Evolutionary conservation across 2,888 invertebrate genomes (phyloP).

Genomic region (Callimorpha dominula): DNA sequence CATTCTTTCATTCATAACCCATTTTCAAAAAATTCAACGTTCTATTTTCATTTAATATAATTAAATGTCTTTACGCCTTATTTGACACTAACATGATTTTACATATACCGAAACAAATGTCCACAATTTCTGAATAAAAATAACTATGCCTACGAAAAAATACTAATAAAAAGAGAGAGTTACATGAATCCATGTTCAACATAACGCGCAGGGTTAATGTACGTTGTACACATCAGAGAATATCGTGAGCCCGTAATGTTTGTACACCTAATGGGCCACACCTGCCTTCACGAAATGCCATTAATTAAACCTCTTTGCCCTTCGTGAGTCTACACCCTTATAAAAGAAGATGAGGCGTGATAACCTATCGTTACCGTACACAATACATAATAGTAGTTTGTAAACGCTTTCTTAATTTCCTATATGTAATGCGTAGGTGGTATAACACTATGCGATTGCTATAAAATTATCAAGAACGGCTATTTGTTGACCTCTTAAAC

Average conservation of each 20-base stretch:
- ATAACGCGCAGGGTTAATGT: slow-evolving; percentile 9
- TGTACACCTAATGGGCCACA: slow-evolving; percentile 79
- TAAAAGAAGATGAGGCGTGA: slow-evolving; percentile 39
- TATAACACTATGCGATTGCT: not conserved
- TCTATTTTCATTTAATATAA: too few species aligned
- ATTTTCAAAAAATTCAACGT: too few species aligned
- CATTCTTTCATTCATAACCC: too few species aligned
- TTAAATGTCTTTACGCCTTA: too few species aligned
- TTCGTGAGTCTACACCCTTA: slow-evolving; percentile 35
- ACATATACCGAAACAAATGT: not conserved
- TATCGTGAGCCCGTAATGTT: slow-evolving; percentile 70
- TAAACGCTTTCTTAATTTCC: slow-evolving; percentile 35
- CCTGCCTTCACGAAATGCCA: slow-evolving; percentile 65
- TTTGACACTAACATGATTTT: too few species aligned
- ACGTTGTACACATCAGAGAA: slow-evolving; percentile 37
- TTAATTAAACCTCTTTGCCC: slow-evolving; percentile 66
- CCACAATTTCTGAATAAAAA: not conserved
- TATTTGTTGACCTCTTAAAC: slow-evolving; percentile 22
- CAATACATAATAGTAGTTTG: slow-evolving; percentile 23
- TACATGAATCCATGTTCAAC: slow-evolving; percentile 21
- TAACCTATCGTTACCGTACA: slow-evolving; percentile 35
- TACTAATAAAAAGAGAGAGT: slow-evolving; percentile 12
- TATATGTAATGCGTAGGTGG: slow-evolving; percentile 15
- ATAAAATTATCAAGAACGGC: slow-evolving; percentile 9
- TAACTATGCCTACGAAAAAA: not conserved